Evolutionary conservation across 2,888 invertebrate genomes (phyloP), one percentile per base, ranked within the genome.

Genomic region (Plusia festucae): DNA sequence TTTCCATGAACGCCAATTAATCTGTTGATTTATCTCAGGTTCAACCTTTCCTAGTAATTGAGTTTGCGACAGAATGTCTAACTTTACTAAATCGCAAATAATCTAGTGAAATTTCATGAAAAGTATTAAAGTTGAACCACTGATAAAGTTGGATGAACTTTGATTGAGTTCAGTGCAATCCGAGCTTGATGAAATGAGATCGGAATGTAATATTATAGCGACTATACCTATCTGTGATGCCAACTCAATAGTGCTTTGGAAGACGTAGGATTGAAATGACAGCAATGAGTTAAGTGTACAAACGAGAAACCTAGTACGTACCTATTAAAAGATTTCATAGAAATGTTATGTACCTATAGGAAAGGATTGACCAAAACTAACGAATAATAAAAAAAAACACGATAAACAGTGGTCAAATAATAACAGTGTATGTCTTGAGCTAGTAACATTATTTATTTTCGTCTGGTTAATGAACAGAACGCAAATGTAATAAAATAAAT

Each of bases 131-230:
- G 57, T 72, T 76, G 16, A 61, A 46, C 34, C 59, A 34, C 53
- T 65, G 70, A 76, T 70, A 56, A 67, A 70, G 58, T 75, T 68
- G 7, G 51, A 63, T 64, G 9, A 78, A 77, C 63, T 82, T 80
- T 63, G 68, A 80, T 73, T 82, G 75, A 72, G 60, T 80, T 74
- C 16, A 56, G 34, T 62, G 46, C 60, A 65, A 65, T 66, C 58
- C 55, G 46, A 54, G 40, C 54, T 78, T 49, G 54, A 56, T 51
- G 49, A 62, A 60, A 60, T 30, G 44, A 59, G 61, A 78, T 68
- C 15, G 53, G 59, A 67, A 68, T 64, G 53, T 65, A 57, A 73
- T 60, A 60, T 68, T n/a, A 16, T 46, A 13, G 32, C 24, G 18
- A 9, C 3, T 57, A 9, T 63, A 46, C 46, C 18, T 51, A 40